Conservation (phyloP, 2,113 vertebrate species). For the Cyanoderma ruficeps region DNA sequence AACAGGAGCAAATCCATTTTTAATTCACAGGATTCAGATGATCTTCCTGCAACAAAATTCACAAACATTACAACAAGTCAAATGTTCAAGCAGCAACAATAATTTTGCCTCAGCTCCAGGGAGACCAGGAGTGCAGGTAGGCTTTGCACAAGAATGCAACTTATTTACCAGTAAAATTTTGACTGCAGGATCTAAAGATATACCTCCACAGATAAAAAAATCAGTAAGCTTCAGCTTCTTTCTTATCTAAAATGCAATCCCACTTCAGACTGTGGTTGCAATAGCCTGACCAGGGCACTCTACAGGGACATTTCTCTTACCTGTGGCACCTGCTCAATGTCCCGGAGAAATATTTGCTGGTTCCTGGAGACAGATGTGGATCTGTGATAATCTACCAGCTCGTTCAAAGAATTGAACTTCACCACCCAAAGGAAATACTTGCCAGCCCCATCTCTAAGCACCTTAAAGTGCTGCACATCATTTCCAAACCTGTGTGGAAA, state of each 20-base stretch:
- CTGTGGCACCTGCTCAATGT: constrained; percentile 97
- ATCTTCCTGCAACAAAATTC: neutral
- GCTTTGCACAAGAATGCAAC: neutral
- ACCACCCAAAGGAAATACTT: constrained; percentile 99
- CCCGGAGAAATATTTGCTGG: constrained; percentile 98
- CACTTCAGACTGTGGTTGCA: neutral
- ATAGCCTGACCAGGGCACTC: neutral
- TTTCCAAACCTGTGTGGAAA: constrained; percentile 87
- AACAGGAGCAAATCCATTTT: neutral
- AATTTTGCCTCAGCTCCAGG: neutral
- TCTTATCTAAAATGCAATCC: neutral
- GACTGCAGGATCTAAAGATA: neutral
- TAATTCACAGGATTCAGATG: neutral
- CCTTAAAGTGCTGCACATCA: constrained; percentile 98
- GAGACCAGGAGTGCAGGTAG: neutral
- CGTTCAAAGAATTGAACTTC: constrained; percentile 98
- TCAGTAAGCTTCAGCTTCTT: neutral
- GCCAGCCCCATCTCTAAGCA: constrained; percentile 95
- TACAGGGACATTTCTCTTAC: constrained; percentile 65
- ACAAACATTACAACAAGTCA: neutral
- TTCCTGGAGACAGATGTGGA: constrained; percentile 97
- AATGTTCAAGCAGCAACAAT: neutral
- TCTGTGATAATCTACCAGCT: constrained; percentile 98
- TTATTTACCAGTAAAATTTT: neutral
- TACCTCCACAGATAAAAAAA: neutral